Percentiles rank a stretch among this genome's conserved stretches.
phyloP scores from a whole-genome alignment of 2,888 invertebrate genomes.

The Ormyrus labotus region DNA sequence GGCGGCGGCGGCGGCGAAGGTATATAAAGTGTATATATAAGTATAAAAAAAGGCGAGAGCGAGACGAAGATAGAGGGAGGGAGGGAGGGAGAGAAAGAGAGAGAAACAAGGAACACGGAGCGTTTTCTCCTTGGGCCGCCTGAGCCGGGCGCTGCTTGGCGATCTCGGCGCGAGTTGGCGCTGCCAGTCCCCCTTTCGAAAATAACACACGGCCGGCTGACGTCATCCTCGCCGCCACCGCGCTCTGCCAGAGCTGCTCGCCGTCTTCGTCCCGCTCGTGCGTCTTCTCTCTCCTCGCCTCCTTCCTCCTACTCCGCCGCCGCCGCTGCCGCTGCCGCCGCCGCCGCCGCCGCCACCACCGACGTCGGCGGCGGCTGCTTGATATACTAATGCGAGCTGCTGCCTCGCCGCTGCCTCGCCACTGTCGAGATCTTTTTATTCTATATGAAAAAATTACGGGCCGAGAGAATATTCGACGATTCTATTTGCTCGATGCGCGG shows the following conservation, averaged over 20 bases:
- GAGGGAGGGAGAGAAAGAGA: neutral
- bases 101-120: constrained; percentile 20
- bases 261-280: constrained; percentile 71
- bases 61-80: neutral
- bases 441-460: too few relatives aligned
- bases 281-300: neutral
- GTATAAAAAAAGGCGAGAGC: neutral
- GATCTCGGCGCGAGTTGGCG: constrained; percentile 45
- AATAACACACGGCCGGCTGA: constrained; percentile 75
- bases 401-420: too few relatives aligned
- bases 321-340: too few relatives aligned
- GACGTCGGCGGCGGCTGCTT: too few relatives aligned
- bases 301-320: too few relatives aligned
- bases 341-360: too few relatives aligned
- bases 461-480: too few relatives aligned
- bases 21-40: too few relatives aligned
- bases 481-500: too few relatives aligned
- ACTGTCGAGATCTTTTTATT: too few relatives aligned
- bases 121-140: constrained; percentile 52
- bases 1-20: neutral
- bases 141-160: constrained; percentile 3
- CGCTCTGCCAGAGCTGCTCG: constrained; percentile 28
- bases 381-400: too few relatives aligned
- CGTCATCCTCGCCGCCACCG: constrained; percentile 67
- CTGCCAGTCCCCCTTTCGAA: constrained; percentile 73